phyloP scores from a whole-genome alignment of 1,140 invertebrate genomes.

The Lepidurus packardi region DNA sequence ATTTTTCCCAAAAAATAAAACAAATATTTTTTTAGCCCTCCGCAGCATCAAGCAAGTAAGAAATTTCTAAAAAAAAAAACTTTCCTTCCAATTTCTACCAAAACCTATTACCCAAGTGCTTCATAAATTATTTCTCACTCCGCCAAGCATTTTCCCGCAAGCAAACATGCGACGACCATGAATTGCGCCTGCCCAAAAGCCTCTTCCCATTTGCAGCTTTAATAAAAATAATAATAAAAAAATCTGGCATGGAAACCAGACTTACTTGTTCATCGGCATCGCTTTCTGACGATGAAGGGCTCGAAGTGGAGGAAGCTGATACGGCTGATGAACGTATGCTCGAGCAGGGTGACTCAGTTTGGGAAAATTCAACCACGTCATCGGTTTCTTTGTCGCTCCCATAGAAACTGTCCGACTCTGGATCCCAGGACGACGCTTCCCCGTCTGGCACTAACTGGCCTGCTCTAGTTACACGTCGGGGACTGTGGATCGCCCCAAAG shows the following conservation, averaged over 20 bases:
- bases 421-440: neutral
- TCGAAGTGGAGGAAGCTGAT: neutral
- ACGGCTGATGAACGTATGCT: neutral
- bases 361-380: conserved; percentile 61
- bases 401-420: conserved; percentile 54
- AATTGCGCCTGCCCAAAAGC: neutral
- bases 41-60: neutral
- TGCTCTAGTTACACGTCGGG: neutral
- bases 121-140: neutral
- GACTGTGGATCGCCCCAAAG: neutral
- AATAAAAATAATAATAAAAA: no score
- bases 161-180: neutral
- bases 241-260: neutral
- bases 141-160: neutral
- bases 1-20: neutral
- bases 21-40: neutral
- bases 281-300: neutral
- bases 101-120: no score
- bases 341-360: conserved; percentile 30
- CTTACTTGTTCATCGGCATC: conserved; percentile 7
- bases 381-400: conserved; percentile 59
- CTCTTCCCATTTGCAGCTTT: neutral
- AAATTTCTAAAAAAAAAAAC: neutral
- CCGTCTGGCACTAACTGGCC: conserved; percentile 11
- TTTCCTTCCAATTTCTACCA: neutral